Base-by-base conservation (phyloP, 2,113 vertebrate genomes). In the Ivindomyrus marchei region DNA sequence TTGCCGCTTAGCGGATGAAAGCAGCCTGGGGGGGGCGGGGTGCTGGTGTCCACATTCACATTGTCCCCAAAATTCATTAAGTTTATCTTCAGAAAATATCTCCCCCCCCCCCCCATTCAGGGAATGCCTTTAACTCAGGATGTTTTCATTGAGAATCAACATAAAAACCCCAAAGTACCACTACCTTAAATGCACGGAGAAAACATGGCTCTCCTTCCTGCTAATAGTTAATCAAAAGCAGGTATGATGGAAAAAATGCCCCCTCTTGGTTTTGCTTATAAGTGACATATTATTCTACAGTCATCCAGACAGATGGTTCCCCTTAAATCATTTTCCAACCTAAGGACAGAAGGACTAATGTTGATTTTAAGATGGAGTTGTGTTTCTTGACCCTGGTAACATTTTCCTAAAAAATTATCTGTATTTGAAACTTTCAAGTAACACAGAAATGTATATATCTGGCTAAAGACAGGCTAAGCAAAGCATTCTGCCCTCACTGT, bases 1-100 rank as follows among this genome's bases (percentile, higher is more conserved):
- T 97, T 95, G 94, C 96, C 96, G 94, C 93, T 94, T 93, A 52
- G 91, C 93, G 95, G 92, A 94, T 96, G 96, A 96, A 97, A 96
- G 95, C 93, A 92, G 96, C 97, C 95, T 87, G 0, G 36, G 56
- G 96, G 97, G 96, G 85, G 47, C 24, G 4, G 36, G 19, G 77
- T 88, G 87, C 88, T 90, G 91, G 91, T 90, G 92, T 89, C 49
- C 45, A 24, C 90, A 89, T 90, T 94, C 89, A 92, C 93, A 89
- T 58, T 90, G 36, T 62, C 74, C 74, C 87, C 58, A 42, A 31
- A 46, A 19, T 58, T 50, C 1, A 31, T n/a, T 62, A n/a, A 83
- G 85, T 90, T 89, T 89, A 92, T 90, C 93, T 92, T 85, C 87
- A 88, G 27, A 84, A 90, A 88, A 88, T n/a, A 90, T 88, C 90